phyloP scores from a whole-genome alignment of 2,113 vertebrate genomes.

The Ia io region DNA sequence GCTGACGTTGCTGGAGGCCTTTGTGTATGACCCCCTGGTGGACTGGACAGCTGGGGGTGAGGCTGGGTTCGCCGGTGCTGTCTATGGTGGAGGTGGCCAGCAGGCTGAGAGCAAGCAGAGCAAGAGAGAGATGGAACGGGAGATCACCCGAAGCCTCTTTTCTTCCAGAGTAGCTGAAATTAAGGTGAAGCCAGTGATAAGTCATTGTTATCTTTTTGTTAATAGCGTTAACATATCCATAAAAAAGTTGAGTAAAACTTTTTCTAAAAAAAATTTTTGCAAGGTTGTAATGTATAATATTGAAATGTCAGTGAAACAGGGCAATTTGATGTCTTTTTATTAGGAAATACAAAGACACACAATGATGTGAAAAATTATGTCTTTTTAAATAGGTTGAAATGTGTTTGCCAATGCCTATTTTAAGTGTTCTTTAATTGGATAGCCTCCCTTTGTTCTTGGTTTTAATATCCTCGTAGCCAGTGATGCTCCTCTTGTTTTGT shows the following conservation, averaged over 20 bases:
- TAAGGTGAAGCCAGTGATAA: slow-evolving; percentile 85
- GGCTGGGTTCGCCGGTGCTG: slow-evolving; percentile 96
- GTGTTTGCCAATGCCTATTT: neutral
- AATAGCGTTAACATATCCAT: neutral
- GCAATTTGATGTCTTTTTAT: neutral
- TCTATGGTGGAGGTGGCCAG: slow-evolving; percentile 97
- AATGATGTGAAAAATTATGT: neutral
- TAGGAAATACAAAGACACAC: neutral
- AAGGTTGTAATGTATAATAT: neutral
- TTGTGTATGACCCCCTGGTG: slow-evolving; percentile 98
- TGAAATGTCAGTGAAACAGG: neutral
- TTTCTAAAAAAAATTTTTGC: neutral
- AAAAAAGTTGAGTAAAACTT: neutral
- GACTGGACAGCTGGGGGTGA: slow-evolving; percentile 99
- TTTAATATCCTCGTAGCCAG: neutral
- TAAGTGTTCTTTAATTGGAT: neutral
- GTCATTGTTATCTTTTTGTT: neutral
- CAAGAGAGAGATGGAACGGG: slow-evolving; percentile 98
- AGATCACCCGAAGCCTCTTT: slow-evolving; percentile 97
- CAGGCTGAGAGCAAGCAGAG: slow-evolving; percentile 98
- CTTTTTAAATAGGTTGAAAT: neutral
- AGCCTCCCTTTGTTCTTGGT: neutral
- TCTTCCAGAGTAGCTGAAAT: slow-evolving; percentile 98
- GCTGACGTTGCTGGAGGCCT: slow-evolving; percentile 95
- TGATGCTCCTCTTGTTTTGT: neutral